Evolutionary conservation across 1,140 invertebrate species (phyloP).

Genomic region (Aleiodes sp.): DNA sequence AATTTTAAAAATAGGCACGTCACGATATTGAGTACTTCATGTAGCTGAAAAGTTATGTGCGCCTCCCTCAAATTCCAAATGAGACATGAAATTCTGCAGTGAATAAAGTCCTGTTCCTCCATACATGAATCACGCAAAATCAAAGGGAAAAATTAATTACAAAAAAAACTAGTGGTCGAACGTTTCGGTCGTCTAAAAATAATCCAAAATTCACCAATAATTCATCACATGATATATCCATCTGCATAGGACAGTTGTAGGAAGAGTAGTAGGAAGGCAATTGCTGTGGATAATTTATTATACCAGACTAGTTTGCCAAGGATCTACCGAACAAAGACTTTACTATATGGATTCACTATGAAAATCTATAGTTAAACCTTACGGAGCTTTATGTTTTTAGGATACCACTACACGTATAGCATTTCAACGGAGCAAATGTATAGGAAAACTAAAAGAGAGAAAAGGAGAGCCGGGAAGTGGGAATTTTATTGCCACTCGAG

Average conservation of each 20-base stretch:
- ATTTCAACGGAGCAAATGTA: background rate
- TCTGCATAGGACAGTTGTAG: constrained; percentile 29
- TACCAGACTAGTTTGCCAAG: constrained; percentile 26
- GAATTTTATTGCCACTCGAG: constrained; percentile 29
- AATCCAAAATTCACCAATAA: constrained; percentile 21
- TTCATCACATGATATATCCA: background rate
- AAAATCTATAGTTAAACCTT: background rate
- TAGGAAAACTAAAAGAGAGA: background rate
- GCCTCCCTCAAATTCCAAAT: no score
- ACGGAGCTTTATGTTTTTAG: constrained; percentile 16
- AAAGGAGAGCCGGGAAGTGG: background rate
- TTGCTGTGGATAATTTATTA: constrained; percentile 37
- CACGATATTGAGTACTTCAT: no score
- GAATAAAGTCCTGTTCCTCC: no score
- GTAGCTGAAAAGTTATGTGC: no score
- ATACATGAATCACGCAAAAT: no score
- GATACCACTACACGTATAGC: background rate
- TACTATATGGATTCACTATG: background rate
- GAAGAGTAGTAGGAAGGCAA: constrained; percentile 24
- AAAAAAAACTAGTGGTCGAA: no score
- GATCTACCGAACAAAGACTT: constrained; percentile 38
- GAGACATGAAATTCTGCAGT: no score
- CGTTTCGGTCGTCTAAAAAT: no score
- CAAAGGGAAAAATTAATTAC: no score
- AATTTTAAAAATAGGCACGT: no score